Evolutionary conservation across 2,113 vertebrate genomes (phyloP), one percentile per base, ranked within the genome.

Genomic region (Otocyon megalotis): DNA sequence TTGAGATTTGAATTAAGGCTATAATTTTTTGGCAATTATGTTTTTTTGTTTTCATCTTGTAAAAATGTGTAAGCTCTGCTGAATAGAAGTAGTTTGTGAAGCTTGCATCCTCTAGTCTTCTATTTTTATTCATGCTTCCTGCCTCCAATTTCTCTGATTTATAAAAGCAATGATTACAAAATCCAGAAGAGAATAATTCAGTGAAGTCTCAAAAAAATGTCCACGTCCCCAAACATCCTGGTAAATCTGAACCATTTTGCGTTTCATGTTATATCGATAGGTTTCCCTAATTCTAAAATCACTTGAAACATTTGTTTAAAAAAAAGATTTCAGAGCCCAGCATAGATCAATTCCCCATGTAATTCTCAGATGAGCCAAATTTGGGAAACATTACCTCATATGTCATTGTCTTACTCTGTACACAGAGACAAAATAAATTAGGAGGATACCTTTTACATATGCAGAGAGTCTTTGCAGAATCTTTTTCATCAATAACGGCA

Each of bases 21-120:
- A 50, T 72, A 72, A 30, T 71, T 85, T 69, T 92, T 95, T 24
- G 20, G 71, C 53, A 96, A 62, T 91, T 77, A 71, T 48, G 82
- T 60, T 95, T 77, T 96, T 96, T 89, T 94, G 74, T 91, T 96
- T 96, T 85, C 76, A 84, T 96, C 62, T 76, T 95, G 60, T 83
- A 85, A 94, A 95, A 92, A 50, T 26, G 3, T 80, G 62, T 62
- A 26, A 56, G 13, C 37, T 69, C 88, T 96, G 43, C 91, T 95
- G 67, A 86, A 74, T 43, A 63, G 54, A 94, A 96, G 26, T 83
- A 37, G 43, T 93, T 93, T 95, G 22, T 88, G 72, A 93, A 89
- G 11, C 32, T 86, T 88, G 20, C 20, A 48, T 86, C 15, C 28
- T 88, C 58, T 17, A 62, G 22, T 63, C 22, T 77, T 85, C 26